Evolutionary conservation across 2,888 invertebrate species (phyloP), one percentile per base, ranked within the genome.

Genomic region (Agelastica alni): DNA sequence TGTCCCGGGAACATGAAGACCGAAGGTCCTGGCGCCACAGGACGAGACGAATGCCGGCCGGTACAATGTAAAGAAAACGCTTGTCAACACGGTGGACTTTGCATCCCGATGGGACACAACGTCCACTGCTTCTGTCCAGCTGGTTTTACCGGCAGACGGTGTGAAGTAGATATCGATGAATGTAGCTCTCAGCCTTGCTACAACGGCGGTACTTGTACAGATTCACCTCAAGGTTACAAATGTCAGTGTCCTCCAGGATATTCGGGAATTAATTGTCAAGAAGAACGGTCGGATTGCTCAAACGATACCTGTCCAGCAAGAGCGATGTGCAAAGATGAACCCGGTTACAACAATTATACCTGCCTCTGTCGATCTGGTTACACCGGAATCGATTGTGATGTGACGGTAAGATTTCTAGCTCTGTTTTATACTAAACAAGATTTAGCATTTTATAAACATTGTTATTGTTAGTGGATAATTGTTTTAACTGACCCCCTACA

Each of bases 281-380:
- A 94, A 72, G 94, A 96, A 76, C 84, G 88, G 66, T 88, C 91
- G 10, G 94, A 96, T 68, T 96, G 95, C 71, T 81, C 81, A 63
- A 90, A 89, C 70, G 90, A 92, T 58, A 93, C 96, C 0, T 98
- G 98, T 67, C 93, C 94, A 1, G 96, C 95, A 71, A 82, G 95
- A 69, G 96, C 96, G 2, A 95, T 96, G 92, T 98, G 98, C 76
- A 96, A 96, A 78, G 94, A 97, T 75, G 92, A 89, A 76, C 95
- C 90, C 13, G 93, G 91, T 54, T 86, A 84, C 65, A 91, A 90
- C 67, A 95, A 95, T 70, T 89, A 86, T 69, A 93, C 94, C 1
- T 98, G 98, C 72, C 80, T 97, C 6, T 98, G 98, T 72, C 82
- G 95, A 71, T 88, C 93, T 59, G 97, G 97, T 45, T 98, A 96